Percentiles rank a stretch among this genome's conserved stretches.
Evolutionary conservation across 2,888 invertebrate genomes (phyloP).

Genomic region (Cremastinae sp.): DNA sequence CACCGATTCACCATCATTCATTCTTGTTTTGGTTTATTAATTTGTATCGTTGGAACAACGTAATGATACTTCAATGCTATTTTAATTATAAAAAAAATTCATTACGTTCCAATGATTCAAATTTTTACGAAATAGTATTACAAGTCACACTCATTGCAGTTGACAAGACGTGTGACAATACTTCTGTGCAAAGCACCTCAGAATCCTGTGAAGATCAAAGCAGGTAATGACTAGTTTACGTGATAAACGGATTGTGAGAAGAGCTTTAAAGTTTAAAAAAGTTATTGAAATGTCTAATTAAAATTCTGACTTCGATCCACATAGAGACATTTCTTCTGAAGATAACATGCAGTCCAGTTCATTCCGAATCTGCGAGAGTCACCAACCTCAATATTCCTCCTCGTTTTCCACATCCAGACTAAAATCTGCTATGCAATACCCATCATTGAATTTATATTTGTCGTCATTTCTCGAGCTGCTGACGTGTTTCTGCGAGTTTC

Average conservation of each 20-base stretch:
- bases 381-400: background rate
- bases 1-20: constrained; percentile 1
- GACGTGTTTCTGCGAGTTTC: constrained; percentile 31
- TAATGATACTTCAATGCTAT: no score
- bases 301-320: background rate
- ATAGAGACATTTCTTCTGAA: background rate
- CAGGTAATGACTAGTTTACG: background rate
- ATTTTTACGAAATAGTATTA: background rate
- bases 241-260: constrained; percentile 36
- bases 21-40: background rate
- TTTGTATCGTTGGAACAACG: no score
- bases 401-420: constrained; percentile 8
- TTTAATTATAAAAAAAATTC: no score
- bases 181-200: background rate
- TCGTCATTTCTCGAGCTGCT: constrained; percentile 32
- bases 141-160: constrained; percentile 9
- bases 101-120: no score
- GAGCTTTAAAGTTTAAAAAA: background rate
- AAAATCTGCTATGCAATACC: background rate
- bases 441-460: background rate
- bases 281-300: background rate
- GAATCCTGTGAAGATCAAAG: no score
- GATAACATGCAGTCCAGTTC: constrained; percentile 1
- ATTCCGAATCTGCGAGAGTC: background rate
- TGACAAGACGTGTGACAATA: background rate